Percentiles rank a stretch among this genome's conserved stretches.
Conservation (phyloP, 2,888 invertebrate species). For the Cerastis leucographa region DNA sequence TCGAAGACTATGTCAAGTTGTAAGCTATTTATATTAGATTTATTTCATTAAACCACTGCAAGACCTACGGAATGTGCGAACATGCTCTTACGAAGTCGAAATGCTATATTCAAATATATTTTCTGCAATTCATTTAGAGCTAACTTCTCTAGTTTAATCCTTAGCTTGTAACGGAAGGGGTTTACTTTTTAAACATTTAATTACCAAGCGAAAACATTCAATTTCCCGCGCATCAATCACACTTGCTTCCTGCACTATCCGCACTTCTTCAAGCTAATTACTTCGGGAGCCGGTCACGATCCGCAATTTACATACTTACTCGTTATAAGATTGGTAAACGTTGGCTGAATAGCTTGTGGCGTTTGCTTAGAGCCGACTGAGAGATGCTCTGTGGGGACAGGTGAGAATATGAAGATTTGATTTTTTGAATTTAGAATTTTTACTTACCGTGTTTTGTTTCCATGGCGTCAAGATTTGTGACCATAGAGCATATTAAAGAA, state of each 20-base stretch:
- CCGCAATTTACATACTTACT: conserved; percentile 72
- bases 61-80: conserved; percentile 9
- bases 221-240: conserved; percentile 64
- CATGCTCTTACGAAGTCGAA: conserved; percentile 2
- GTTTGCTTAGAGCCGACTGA: conserved; percentile 49
- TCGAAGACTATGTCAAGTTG: background rate
- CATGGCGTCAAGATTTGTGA: background rate
- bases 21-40: background rate
- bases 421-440: conserved; percentile 18
- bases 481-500: background rate
- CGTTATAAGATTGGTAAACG: conserved; percentile 38
- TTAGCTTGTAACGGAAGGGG: conserved; percentile 18
- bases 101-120: conserved; percentile 34
- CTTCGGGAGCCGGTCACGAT: conserved; percentile 66
- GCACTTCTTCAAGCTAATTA: conserved; percentile 64
- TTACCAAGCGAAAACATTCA: conserved; percentile 61
- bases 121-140: conserved; percentile 34
- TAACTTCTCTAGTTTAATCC: background rate
- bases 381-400: background rate
- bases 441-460: background rate
- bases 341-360: conserved; percentile 44
- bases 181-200: conserved; percentile 55
- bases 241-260: conserved; percentile 54
- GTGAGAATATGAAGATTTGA: conserved; percentile 16
- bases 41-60: conserved; percentile 18